Percentiles rank a stretch among this genome's conserved stretches.
phyloP scores from a whole-genome alignment of 2,888 invertebrate genomes.

The Dromius quadrimaculatus region DNA sequence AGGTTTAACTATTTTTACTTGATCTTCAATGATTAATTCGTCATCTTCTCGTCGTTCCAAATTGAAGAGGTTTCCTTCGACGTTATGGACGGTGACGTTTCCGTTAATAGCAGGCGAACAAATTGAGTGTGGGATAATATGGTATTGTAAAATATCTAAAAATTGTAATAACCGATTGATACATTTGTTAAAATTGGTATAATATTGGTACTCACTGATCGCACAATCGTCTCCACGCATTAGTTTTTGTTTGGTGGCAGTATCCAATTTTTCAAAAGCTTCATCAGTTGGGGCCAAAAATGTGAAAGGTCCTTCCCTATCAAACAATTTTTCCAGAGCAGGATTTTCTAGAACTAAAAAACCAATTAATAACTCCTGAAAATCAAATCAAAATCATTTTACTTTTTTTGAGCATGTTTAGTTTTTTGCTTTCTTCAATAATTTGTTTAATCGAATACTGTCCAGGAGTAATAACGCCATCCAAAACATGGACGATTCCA shows the following conservation, averaged over 20 bases:
- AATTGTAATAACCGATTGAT: too few species aligned
- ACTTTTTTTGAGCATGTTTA: constrained; percentile 71
- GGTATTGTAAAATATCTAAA: constrained; percentile 77
- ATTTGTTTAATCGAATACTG: constrained; percentile 71
- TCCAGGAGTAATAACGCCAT: constrained; percentile 72
- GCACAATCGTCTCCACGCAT: constrained; percentile 72
- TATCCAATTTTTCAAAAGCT: constrained; percentile 74
- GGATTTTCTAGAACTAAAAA: constrained; percentile 71
- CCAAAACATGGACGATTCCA: constrained; percentile 76
- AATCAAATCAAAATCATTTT: constrained; percentile 53
- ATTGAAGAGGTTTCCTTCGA: constrained; percentile 67
- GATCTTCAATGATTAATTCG: constrained; percentile 71
- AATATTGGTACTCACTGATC: constrained; percentile 72
- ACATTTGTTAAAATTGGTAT: constrained; percentile 6
- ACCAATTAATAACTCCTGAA: background rate
- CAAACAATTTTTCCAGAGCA: constrained; percentile 69
- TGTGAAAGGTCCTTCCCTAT: constrained; percentile 71
- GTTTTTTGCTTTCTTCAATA: constrained; percentile 70
- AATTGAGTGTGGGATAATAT: constrained; percentile 76
- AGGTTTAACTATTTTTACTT: constrained; percentile 70
- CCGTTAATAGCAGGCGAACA: constrained; percentile 74
- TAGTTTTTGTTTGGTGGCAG: constrained; percentile 68
- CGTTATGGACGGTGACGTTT: constrained; percentile 68
- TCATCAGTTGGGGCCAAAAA: constrained; percentile 77
- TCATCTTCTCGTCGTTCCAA: constrained; percentile 68